Evolutionary conservation across 2,888 invertebrate genomes (phyloP), one percentile per base, ranked within the genome.

Genomic region (Oscheius sp.): DNA sequence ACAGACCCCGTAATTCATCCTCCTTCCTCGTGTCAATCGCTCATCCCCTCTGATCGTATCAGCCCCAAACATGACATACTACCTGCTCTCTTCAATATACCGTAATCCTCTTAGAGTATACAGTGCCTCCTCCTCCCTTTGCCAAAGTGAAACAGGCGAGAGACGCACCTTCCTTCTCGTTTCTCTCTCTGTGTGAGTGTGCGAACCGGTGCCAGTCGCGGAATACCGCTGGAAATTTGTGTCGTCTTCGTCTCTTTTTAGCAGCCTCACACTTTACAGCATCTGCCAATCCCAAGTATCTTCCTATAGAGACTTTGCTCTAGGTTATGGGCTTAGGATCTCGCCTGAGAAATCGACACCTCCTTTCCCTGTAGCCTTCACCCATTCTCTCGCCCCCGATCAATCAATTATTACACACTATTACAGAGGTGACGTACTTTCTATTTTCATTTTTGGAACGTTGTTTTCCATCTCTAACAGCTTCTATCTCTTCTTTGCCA

Each of bases 121-220:
- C 42, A 42, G 42, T 42, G 50, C 37, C 51, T 11, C 11, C 66
- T 53, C 51, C 66, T 66, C 66, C 37, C 53, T 66, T 48, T 66
- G 50, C 66, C 50, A 51, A 48, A 68, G 68, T 68, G 68, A 53
- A 68, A 68, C 68, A 55, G 4, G 55, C 32, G 55, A 21, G 59
- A 29, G 59, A 32, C 59, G 59, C 63, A 50, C 47, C 48, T 21
- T 37, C 53, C 66, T 32, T 68, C 37, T 68, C 29, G 50, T 33
- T 37, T 60, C 35, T 10, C 58, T 58, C 32, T 58, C 11, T 58
- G 13, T 58, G 21, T 60, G 13, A 42, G 50, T 32, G 68, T 50
- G 53, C 55, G 68, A 68, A 68, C 68, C 68, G 68, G 68, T 68
- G 68, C 68, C 68, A 68, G 68, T 55, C 68, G 68, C 68, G 68